These are phyloP conservation scores for Solenodon paradoxus DNA, from an alignment of 2,113 vertebrate species.

Conservation along the genomic window DNA sequence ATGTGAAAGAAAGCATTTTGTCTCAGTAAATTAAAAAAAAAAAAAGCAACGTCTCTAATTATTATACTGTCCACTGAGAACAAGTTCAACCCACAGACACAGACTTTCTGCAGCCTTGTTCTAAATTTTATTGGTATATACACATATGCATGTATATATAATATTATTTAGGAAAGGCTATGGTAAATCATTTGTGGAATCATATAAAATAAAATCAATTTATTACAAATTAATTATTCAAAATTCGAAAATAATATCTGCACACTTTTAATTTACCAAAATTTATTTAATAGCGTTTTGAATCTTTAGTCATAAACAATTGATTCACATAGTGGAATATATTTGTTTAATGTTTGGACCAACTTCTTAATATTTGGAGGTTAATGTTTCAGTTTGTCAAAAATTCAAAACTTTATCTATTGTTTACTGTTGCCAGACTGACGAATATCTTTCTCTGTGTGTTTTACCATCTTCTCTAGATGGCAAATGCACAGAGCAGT, in stretches of 20 bases:
- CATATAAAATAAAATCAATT: not conserved
- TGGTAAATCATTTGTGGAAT: not conserved
- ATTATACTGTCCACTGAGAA: not conserved
- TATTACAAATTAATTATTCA: conserved; percentile 2
- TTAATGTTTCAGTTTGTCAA: not conserved
- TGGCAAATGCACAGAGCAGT: not conserved
- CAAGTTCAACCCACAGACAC: not conserved
- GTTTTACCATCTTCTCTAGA: not conserved
- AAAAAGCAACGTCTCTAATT: not conserved
- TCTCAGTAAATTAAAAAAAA: not conserved
- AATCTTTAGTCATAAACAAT: conserved; percentile 12
- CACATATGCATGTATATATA: not conserved
- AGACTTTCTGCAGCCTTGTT: not conserved
- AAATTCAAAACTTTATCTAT: not conserved
- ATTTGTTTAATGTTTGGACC: conserved; percentile 19
- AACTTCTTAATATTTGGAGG: not conserved
- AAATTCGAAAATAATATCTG: not conserved
- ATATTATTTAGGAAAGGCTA: not conserved
- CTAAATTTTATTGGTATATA: not conserved
- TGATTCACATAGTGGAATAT: conserved; percentile 18
- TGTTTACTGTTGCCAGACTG: not conserved
- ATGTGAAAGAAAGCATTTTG: conserved; percentile 2
- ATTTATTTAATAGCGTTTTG: not conserved
- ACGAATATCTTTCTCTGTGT: not conserved
- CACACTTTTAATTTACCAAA: not conserved